Base-by-base conservation (phyloP, 2,113 vertebrate species). In the Anoplopoma fimbria region DNA sequence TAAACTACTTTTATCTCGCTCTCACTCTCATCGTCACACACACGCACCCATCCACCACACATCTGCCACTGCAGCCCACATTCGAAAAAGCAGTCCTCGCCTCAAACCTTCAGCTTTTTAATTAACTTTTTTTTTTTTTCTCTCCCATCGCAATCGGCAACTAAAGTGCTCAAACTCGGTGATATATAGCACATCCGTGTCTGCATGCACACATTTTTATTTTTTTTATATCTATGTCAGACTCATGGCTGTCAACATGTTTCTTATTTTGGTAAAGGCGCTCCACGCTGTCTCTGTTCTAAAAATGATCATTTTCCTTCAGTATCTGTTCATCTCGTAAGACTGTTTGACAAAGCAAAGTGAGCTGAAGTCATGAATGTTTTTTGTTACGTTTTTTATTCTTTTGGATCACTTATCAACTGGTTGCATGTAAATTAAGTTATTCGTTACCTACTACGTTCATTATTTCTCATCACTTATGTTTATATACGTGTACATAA, bases 71-170 rank as follows among this genome's bases (percentile, higher is more conserved):
- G 87, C 81, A 69, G 82, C 87, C 93, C 85, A 62, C 79, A 77
- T 75, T 88, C 76, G 87, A 86, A 85, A n/a, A 87, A 75, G 80
- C 83, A 68, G 80, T 58, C 87, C 57, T 91, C 79, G 69, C 82
- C 88, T 92, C 88, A 92, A 80, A 91, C 69, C 82, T 65, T 73
- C 23, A 67, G 87, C 91, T 93, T 94, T 94, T 89, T 92, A 92
- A 92, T 94, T 91, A 91, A 79, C 71, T 72, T 83, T 65, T 69
- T 42, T 72, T 79, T 69, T 67, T 70, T 31, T 23, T 49, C 10
- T 25, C 53, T 33, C 61, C 84, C 78, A 29, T 82, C 29, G 27
- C 69, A 65, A 58, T 87, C 77, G 69, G 70, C 57, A 65, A 82
- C 55, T 15, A 55, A 62, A 67, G 74, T 70, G 72, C 86, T 81